These are phyloP conservation scores for Charina bottae DNA, from an alignment of 2,113 vertebrate species.

Conservation along the genomic window DNA sequence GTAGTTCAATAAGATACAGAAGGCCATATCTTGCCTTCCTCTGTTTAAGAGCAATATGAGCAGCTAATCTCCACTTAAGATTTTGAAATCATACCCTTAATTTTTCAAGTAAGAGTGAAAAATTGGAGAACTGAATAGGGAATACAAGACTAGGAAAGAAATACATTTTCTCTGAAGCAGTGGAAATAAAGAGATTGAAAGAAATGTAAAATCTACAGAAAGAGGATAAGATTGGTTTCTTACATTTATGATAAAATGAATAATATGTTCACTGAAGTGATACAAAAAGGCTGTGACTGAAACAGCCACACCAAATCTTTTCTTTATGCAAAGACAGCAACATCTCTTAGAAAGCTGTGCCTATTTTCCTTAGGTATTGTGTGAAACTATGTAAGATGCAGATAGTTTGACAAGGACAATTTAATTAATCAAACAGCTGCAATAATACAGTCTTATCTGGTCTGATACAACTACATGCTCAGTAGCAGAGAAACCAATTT, in stretches of 20 bases:
- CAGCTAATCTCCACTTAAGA: not conserved
- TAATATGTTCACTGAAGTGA: not conserved
- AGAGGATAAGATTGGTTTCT: conserved; percentile 18
- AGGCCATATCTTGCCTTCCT: not conserved
- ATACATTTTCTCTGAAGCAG: not conserved
- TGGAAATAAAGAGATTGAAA: not conserved
- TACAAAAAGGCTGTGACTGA: conserved; percentile 9
- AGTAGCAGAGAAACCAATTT: not conserved
- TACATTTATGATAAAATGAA: conserved; percentile 10
- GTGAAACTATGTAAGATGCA: not conserved
- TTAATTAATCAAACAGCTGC: not conserved
- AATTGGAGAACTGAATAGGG: not conserved
- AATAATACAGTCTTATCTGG: not conserved
- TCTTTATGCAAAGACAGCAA: not conserved
- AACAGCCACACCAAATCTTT: conserved; percentile 1
- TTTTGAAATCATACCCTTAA: not conserved
- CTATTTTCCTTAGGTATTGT: not conserved
- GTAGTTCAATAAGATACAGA: not conserved
- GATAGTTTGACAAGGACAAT: not conserved
- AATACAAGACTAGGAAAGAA: not conserved
- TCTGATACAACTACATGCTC: not conserved
- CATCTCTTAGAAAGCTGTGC: not conserved
- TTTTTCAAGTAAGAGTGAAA: not conserved
- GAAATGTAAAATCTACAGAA: conserved; percentile 34
- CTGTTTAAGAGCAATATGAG: not conserved